phyloP scores from a whole-genome alignment of 2,113 vertebrate genomes.

The Eudorcas thomsonii region DNA sequence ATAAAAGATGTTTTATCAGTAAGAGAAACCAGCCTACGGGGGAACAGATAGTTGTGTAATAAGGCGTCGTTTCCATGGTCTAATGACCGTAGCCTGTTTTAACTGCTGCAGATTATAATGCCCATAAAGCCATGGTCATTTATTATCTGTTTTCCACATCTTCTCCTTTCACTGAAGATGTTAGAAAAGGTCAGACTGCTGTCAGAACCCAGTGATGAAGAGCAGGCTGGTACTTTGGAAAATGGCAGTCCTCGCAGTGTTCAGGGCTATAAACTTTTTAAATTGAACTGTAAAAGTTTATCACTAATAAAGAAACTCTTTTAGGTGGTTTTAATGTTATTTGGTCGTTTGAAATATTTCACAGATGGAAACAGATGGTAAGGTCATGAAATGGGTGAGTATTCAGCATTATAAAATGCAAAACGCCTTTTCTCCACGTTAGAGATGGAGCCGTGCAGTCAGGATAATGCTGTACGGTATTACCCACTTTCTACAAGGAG shows the following conservation, averaged over 20 bases:
- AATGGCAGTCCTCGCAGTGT: background rate
- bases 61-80: background rate
- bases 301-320: conserved; percentile 71
- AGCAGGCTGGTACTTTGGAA: conserved; percentile 5
- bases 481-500: background rate
- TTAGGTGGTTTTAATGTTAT: conserved; percentile 53
- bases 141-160: conserved; percentile 56
- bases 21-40: background rate
- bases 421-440: background rate
- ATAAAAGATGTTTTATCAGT: conserved; percentile 55
- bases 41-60: conserved; percentile 38
- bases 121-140: conserved; percentile 52
- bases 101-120: conserved; percentile 48
- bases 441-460: accelerated
- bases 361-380: conserved; percentile 62
- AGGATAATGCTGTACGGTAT: accelerated
- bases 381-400: background rate
- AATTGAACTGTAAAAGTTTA: conserved; percentile 72
- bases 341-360: conserved; percentile 47
- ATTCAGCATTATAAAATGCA: conserved; percentile 11
- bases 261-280: conserved; percentile 60
- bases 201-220: conserved; percentile 19
- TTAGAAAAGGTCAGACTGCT: conserved; percentile 25
- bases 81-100: conserved; percentile 32
- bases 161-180: conserved; percentile 7